Conservation (phyloP, 2,797 vertebrate genomes). For the Sphaeramia orbicularis region DNA sequence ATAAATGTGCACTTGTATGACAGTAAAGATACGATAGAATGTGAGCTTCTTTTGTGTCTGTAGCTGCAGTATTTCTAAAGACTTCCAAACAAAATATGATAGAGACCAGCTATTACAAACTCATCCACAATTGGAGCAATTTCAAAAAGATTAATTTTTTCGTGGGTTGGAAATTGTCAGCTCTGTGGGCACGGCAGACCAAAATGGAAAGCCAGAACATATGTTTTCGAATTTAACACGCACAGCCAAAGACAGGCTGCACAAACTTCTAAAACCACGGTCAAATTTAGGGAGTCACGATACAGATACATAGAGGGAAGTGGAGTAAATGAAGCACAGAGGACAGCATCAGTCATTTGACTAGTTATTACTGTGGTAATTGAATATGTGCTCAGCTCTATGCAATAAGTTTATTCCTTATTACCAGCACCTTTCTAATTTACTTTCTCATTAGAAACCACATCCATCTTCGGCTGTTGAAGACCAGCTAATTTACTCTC, state of each 20-base stretch:
- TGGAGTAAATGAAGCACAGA: background rate
- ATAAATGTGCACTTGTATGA: slow-evolving; percentile 21
- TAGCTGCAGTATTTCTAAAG: background rate
- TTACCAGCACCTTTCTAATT: slow-evolving; percentile 51
- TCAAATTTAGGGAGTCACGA: background rate
- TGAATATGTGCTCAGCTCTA: slow-evolving; percentile 17
- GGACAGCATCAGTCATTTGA: background rate
- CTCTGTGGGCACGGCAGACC: background rate
- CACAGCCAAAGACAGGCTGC: background rate
- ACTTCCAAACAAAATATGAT: slow-evolving; percentile 4
- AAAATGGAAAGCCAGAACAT: slow-evolving; percentile 3
- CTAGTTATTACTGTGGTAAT: slow-evolving; percentile 4
- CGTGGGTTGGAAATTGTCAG: background rate
- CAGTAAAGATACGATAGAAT: slow-evolving; percentile 46
- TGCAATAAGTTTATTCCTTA: slow-evolving; percentile 39
- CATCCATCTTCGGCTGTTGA: slow-evolving; percentile 36
- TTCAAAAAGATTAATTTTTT: background rate
- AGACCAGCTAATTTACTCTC: slow-evolving; percentile 32
- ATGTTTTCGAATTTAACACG: background rate
- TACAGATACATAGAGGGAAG: background rate
- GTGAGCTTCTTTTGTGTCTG: slow-evolving; percentile 26
- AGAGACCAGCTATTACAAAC: slow-evolving; percentile 3
- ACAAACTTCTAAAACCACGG: background rate
- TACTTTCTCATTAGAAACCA: slow-evolving; percentile 59
- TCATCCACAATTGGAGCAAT: background rate